Base-by-base conservation (phyloP, 2,797 vertebrate genomes). In the Bradypodion ventrale region DNA sequence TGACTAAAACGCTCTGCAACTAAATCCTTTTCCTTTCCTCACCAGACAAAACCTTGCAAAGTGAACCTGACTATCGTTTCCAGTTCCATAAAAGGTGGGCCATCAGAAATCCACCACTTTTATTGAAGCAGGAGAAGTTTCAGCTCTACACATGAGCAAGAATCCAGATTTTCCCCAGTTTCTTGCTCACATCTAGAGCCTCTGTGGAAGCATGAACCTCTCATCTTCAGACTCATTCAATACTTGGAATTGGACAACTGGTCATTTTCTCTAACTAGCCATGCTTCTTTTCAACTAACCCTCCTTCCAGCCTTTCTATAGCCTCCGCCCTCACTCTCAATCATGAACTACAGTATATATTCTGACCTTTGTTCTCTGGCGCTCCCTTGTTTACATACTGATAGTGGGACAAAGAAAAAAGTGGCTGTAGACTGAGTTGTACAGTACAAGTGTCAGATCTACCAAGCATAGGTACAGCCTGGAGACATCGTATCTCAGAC, bases 1-100 rank as follows among this genome's bases (percentile, higher is more conserved):
- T 75, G 60, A 40, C 70, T 83, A 90, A 84, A 77, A 86, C 85
- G 84, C 63, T 82, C 85, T 72, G 83, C 85, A 88, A 60, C 32
- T 68, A 88, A n/a, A 72, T 76, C 60, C 10, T 73, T 65, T 65
- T 44, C 42, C 40, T 19, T 83, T 90, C 86, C 69, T 79, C 72
- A 70, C 73, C 46, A 80, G 2, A 79, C 81, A 87, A 77, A 79
- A 75, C 85, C 59, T 79, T n/a, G 62, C 65, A 35, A 35, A 80
- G 29, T 7, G 35, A 66, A n/a, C 4, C 2, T 29, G 35, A 56
- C 32, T 37, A 23, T 60, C 42, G 49, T 16, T 75, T 52, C 25
- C 62, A 83, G 6, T 66, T 75, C 75, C 63, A 66, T 13, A 44
- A 44, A 82, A 7, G 1, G 63, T 2, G 16, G 32, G 15, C 23